These are phyloP conservation scores for Fringilla coelebs DNA, from an alignment of 2,797 vertebrate genomes.

Conservation along the genomic window DNA sequence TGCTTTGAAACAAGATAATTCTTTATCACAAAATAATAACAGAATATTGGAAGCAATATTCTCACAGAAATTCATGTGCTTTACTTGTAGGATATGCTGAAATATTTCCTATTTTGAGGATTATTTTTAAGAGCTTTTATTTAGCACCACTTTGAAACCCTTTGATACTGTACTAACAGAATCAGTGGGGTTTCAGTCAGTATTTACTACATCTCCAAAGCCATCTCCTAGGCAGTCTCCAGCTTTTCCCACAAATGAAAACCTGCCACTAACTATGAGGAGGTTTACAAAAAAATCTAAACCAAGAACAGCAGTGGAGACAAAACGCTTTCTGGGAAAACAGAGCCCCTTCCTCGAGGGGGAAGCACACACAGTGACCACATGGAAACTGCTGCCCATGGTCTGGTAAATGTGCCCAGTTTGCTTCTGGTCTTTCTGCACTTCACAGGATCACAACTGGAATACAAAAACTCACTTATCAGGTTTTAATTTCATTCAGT, in stretches of 20 bases:
- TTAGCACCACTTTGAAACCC: background rate
- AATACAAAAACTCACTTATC: background rate
- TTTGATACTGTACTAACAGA: background rate
- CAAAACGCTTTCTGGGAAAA: rapidly evolving
- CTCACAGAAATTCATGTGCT: background rate
- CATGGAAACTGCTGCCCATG: background rate
- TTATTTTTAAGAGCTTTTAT: background rate
- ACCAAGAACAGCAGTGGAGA: background rate
- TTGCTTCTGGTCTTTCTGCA: background rate
- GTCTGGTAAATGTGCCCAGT: background rate
- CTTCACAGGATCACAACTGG: background rate
- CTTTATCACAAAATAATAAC: background rate
- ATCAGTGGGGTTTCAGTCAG: background rate
- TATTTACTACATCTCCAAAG: background rate
- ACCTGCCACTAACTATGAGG: background rate
- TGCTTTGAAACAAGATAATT: background rate
- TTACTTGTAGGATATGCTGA: background rate
- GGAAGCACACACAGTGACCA: background rate
- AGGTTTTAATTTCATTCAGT: slow-evolving; percentile 26
- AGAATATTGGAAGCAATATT: background rate
- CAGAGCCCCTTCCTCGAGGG: background rate
- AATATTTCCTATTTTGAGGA: background rate
- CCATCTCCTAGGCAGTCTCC: background rate
- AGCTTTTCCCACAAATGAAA: background rate
- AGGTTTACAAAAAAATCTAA: background rate